Percentiles rank a stretch among this genome's conserved stretches.
Conservation (phyloP, 2,797 vertebrate genomes). For the Monodelphis domestica region DNA sequence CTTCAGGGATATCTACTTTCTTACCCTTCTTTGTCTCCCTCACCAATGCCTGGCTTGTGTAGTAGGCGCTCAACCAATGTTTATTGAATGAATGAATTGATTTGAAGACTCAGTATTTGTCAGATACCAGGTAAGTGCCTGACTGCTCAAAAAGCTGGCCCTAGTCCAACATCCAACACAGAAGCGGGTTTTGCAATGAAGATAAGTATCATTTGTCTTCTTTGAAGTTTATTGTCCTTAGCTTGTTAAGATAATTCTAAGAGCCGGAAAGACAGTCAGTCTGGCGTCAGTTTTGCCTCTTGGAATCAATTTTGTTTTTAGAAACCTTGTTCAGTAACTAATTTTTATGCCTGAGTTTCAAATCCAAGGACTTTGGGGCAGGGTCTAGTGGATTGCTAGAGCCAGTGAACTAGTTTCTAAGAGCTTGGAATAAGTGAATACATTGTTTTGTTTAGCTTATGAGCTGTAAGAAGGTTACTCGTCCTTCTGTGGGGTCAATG, state of each 20-base stretch:
- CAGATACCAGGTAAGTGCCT: background rate
- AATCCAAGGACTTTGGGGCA: background rate
- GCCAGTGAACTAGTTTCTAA: background rate
- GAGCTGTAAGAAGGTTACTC: background rate
- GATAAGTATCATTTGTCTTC: background rate
- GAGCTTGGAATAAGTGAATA: background rate
- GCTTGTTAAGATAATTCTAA: background rate
- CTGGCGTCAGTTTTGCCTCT: background rate
- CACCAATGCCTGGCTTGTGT: background rate
- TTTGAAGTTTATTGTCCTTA: background rate
- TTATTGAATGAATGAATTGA: background rate
- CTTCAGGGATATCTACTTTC: background rate
- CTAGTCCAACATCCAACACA: background rate
- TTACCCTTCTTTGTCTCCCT: background rate
- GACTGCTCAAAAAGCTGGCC: background rate
- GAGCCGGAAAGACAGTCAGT: background rate
- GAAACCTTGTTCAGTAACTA: background rate
- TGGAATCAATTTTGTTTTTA: background rate
- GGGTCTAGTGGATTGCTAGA: background rate
- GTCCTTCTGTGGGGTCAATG: background rate
- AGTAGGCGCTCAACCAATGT: background rate
- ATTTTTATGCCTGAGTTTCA: background rate
- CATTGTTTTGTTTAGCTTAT: background rate
- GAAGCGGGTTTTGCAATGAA: background rate
- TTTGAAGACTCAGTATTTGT: background rate